Evolutionary conservation across 1,140 invertebrate genomes (phyloP).

Genomic region (Myzus persicae): DNA sequence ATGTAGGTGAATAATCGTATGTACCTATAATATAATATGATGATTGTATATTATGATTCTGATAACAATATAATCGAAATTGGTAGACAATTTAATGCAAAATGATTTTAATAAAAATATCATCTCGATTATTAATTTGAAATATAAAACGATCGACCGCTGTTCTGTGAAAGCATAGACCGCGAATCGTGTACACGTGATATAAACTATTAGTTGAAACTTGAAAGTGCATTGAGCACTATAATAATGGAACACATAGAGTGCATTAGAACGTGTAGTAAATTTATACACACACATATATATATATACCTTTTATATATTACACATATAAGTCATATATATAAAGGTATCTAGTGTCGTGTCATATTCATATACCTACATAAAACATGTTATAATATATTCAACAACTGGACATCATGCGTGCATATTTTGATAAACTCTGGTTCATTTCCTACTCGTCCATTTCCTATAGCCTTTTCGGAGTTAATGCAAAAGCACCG

Average conservation of each 20-base stretch:
- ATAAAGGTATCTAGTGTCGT: background rate
- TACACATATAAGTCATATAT: too few relatives aligned
- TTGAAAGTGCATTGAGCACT: background rate
- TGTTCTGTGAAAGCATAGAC: background rate
- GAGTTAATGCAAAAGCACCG: conserved; percentile 23
- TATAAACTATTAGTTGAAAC: background rate
- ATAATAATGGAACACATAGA: background rate
- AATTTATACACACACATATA: too few relatives aligned
- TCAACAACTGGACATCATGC: background rate
- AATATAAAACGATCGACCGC: background rate
- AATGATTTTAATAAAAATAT: background rate
- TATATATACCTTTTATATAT: background rate
- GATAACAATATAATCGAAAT: too few relatives aligned
- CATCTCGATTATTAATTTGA: background rate
- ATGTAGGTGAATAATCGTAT: background rate
- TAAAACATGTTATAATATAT: background rate
- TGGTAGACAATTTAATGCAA: background rate
- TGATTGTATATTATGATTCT: too few relatives aligned
- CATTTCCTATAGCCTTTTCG: background rate
- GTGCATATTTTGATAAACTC: background rate
- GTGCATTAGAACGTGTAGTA: background rate
- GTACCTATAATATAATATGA: too few relatives aligned
- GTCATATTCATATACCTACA: background rate
- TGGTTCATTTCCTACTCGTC: background rate
- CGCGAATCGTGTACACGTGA: background rate